A percentile compares a stretch with the other conserved stretches of the same genome.
Evolutionary conservation across 2,113 vertebrate species (phyloP).

Genomic region (Steatornis caripensis): DNA sequence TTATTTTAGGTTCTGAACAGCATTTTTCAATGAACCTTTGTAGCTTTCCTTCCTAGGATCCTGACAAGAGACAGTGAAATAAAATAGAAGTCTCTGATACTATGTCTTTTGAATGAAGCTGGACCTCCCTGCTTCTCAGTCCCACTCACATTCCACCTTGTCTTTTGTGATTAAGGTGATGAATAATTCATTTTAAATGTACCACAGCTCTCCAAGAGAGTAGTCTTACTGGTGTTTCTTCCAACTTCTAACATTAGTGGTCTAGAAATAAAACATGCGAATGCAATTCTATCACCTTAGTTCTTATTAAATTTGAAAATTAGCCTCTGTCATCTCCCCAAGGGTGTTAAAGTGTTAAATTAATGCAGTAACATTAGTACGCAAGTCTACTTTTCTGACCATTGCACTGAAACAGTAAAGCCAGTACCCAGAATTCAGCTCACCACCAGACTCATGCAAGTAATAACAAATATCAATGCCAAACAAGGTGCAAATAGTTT

Average conservation of each 20-base stretch:
- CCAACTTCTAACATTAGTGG: not conserved
- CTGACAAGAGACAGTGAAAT: not conserved
- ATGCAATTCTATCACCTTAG: not conserved
- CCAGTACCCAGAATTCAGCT: not conserved
- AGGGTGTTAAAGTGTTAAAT: not conserved
- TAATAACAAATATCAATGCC: not conserved
- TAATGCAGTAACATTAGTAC: not conserved
- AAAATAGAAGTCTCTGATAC: not conserved
- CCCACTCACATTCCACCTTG: too few species aligned
- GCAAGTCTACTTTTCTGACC: not conserved
- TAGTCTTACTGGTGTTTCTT: not conserved
- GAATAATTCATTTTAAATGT: not conserved
- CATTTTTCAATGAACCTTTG: not conserved
- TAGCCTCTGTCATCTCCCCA: not conserved
- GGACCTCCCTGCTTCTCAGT: not conserved
- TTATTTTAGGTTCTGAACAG: not conserved
- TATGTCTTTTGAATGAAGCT: not conserved
- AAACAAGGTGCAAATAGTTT: not conserved
- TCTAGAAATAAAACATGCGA: not conserved
- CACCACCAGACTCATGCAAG: not conserved
- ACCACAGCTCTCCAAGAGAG: not conserved
- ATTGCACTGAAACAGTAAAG: not conserved
- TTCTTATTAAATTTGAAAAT: not conserved
- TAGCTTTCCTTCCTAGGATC: not conserved
- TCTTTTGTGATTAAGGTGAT: not conserved